A percentile compares a stretch with the other conserved stretches of the same genome.
Evolutionary conservation across 1,140 invertebrate genomes (phyloP).

Genomic region (Spodoptera frugiperda): DNA sequence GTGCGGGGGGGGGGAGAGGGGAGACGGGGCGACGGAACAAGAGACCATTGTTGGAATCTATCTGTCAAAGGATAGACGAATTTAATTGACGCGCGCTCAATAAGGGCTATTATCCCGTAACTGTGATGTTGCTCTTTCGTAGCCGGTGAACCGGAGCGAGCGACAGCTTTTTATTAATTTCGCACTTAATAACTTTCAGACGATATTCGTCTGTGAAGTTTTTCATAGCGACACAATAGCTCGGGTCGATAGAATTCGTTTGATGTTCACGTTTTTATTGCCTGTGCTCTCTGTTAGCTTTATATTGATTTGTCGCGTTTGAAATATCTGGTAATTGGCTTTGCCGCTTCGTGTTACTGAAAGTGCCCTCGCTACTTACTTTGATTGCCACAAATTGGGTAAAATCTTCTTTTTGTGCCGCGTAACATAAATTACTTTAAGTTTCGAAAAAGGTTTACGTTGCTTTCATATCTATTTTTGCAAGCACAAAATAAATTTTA

Average conservation of each 20-base stretch:
- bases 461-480: no score
- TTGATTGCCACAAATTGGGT: conserved; percentile 16
- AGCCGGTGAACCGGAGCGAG: conserved; percentile 59
- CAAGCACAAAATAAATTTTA: no score
- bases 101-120: conserved; percentile 60
- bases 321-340: conserved; percentile 33
- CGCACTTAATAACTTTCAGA: conserved; percentile 67
- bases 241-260: conserved; percentile 45
- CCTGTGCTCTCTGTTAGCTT: conserved; percentile 26
- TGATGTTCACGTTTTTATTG: conserved; percentile 44
- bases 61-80: conserved; percentile 71
- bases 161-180: conserved; percentile 72
- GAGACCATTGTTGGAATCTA: conserved; percentile 64
- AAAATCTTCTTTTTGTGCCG: neutral
- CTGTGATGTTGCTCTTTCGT: conserved; percentile 60
- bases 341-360: conserved; percentile 13
- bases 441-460: no score
- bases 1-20: neutral
- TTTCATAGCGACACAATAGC: conserved; percentile 59
- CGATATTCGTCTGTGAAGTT: conserved; percentile 62
- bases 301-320: conserved; percentile 41
- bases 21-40: conserved; percentile 40
- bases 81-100: conserved; percentile 70
- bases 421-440: no score
- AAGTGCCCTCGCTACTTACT: neutral